Evolutionary conservation across 2,888 invertebrate genomes (phyloP), one percentile per base, ranked within the genome.

Genomic region (Drosophila tanythrix): DNA sequence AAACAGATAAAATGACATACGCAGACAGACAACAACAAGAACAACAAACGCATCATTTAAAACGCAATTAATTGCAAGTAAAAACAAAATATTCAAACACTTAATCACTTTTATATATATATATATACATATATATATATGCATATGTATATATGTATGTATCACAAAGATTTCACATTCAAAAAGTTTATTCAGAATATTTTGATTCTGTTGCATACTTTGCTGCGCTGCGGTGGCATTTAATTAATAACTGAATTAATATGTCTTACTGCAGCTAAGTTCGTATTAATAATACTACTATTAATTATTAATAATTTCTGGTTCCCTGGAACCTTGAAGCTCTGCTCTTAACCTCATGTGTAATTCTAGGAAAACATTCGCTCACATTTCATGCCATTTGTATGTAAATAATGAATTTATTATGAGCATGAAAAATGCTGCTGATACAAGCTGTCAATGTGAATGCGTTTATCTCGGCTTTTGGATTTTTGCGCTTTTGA

Each of bases 131-230:
- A n/a, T 2, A 15, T 31, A 15, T 11, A 1, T 3, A 29, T 15
- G 11, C 5, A 6, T 13, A 21, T 6, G 1, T 13, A 1, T 15
- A 1, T 21, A 35, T 15, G 1, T 5, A 31, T 35, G 11, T 11
- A 21, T 13, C 40, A 53, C 13, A 36, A 7, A 40, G 13, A 43
- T 25, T 56, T 66, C 27, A 43, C 43, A 55, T 53, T 15, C n/a
- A 27, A 29, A 36, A 27, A 25, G 25, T 40, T 18, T 15, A 2
- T 40, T 29, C 21, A 1, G 2, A 29, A 48, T 4, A 36, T 46
- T 13, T 46, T 0, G 46, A 38, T 71, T 81, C 31, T 48, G 25
- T 84, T 82, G 82, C 82, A 81, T 83, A 83, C 81, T 83, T 83
- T 68, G 11, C 48, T 51, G 84, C 70, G 80, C 51, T 29, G 21